phyloP scores from a whole-genome alignment of 2,113 vertebrate genomes.

The Alethe castanea region DNA sequence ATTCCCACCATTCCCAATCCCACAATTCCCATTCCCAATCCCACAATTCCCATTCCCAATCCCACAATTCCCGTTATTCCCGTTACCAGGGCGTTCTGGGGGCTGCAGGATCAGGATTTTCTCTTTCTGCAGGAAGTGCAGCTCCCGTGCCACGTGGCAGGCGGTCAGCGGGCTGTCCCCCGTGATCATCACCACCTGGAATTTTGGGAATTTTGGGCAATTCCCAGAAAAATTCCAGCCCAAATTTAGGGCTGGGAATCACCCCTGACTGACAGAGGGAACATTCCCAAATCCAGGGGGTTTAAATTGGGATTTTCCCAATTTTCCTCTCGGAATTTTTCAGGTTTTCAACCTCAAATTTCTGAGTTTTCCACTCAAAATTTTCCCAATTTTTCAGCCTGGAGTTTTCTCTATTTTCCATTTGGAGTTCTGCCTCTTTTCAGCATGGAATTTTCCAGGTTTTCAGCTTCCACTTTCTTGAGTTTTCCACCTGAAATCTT shows the following conservation, averaged over 20 bases:
- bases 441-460: no score
- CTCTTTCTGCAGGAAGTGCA: constrained; percentile 84
- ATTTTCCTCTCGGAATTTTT: background rate
- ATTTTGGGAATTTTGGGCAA: background rate
- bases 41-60: background rate
- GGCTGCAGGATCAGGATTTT: constrained; percentile 85
- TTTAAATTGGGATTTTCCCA: background rate
- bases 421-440: background rate
- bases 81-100: constrained; percentile 25
- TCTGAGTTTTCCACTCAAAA: background rate
- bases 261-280: no score
- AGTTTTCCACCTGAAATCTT: no score
- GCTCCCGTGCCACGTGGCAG: constrained; percentile 93
- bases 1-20: background rate
- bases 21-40: background rate
- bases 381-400: background rate
- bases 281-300: no score
- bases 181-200: constrained; percentile 96
- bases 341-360: rapidly evolving
- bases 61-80: background rate
- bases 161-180: constrained; percentile 94
- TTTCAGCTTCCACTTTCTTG: no score
- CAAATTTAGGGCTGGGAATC: background rate
- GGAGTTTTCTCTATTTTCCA: rapidly evolving
- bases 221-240: background rate